Evolutionary conservation across 2,113 vertebrate genomes (phyloP), one percentile per base, ranked within the genome.

Genomic region (Passer montanus): DNA sequence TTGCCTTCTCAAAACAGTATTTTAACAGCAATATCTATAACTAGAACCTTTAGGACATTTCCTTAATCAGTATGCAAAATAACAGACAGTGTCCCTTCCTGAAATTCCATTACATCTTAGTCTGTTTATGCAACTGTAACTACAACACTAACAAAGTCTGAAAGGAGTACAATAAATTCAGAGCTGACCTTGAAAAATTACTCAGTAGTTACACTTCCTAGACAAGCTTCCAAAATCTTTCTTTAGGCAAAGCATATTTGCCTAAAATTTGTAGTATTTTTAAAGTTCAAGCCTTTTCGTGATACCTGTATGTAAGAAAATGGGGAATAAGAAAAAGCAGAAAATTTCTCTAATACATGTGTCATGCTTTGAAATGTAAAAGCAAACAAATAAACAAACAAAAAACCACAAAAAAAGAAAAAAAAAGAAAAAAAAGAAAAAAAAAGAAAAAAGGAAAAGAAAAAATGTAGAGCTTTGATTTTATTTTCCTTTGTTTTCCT

Each of bases 281-380:
- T 84, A 4, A 44, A 89, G 31, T 44, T 89, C n/a, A 69, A 60
- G 24, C 9, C 10, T 72, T 82, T 74, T 50, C 9, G 10, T 18
- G 7, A 59, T 28, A 49, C 2, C 22, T 43, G 7, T 6, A 17
- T 12, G 6, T 33, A 44, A 63, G 37, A 58, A 75, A 70, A 70
- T 1, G 22, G 6, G 4, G 22, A 77, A 24, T 28, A 41, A 76
- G 47, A 27, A 72, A 83, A 53, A 58, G 13, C 3, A 35, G 33
- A 6, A n/a, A 79, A 58, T 21, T 44, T 70, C 13, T 74, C 30
- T 52, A 5, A 1, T 14, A 7, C 31, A 7, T 0, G 0, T 16
- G 5, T 27, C 52, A 55, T 3, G 9, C 13, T 88, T 66, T 43
- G 16, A 79, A 58, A 14, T 52, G 2, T 28, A 2, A 7, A 9